Evolutionary conservation across 2,888 invertebrate genomes (phyloP).

Genomic region (Plebejus anna): DNA sequence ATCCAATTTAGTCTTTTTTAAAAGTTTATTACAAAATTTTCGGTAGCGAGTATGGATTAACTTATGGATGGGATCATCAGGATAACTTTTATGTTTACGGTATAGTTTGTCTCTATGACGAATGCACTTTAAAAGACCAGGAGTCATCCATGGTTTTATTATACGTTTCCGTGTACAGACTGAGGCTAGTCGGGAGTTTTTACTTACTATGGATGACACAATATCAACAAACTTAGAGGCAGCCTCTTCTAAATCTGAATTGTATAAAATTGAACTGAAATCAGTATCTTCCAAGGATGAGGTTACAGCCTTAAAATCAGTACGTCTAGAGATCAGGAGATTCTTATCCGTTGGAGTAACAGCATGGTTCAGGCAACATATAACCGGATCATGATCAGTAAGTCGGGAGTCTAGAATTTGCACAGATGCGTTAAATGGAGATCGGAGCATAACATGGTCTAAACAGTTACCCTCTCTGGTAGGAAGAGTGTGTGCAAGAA

Average conservation of each 20-base stretch:
- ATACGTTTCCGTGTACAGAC: not conserved
- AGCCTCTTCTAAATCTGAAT: too few relatives aligned
- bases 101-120: not conserved
- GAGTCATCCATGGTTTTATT: not conserved
- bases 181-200: not conserved
- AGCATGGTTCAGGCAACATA: too few relatives aligned
- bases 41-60: not conserved
- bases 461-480: not conserved
- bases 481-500: not conserved
- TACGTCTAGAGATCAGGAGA: too few relatives aligned
- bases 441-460: not conserved
- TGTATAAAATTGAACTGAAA: too few relatives aligned
- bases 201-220: too few relatives aligned
- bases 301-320: too few relatives aligned
- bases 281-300: too few relatives aligned
- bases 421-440: too few relatives aligned
- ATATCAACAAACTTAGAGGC: too few relatives aligned
- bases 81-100: not conserved
- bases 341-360: too few relatives aligned
- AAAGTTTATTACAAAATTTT: not conserved
- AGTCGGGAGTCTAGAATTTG: too few relatives aligned
- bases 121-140: not conserved
- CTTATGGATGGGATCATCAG: not conserved
- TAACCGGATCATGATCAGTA: too few relatives aligned
- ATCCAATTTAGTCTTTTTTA: not conserved